Evolutionary conservation across 2,888 invertebrate genomes (phyloP).

Genomic region (Erannis defoliaria): DNA sequence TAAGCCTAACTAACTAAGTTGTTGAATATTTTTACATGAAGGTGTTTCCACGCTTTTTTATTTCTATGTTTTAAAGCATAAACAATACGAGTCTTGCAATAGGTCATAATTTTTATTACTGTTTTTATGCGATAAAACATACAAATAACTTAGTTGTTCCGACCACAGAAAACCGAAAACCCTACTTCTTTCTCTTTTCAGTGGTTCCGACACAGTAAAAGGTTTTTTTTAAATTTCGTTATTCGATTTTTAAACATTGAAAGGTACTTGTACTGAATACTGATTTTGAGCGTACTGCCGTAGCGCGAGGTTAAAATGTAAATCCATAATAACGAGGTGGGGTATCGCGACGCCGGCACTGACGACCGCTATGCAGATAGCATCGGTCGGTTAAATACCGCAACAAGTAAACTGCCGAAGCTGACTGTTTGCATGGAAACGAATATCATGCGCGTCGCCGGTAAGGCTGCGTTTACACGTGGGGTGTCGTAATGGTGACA

Average conservation of each 20-base stretch:
- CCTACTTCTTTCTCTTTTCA: too few species aligned
- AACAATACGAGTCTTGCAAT: too few species aligned
- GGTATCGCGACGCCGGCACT: conserved; percentile 68
- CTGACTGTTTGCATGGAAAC: conserved; percentile 59
- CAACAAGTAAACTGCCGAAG: conserved; percentile 80
- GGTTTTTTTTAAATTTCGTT: not conserved
- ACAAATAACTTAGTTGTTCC: too few species aligned
- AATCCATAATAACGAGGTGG: conserved; percentile 76
- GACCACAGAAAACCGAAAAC: too few species aligned
- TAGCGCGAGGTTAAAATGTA: conserved; percentile 69
- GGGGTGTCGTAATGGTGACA: not conserved
- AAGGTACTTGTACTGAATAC: conserved; percentile 10
- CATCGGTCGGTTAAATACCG: conserved; percentile 78
- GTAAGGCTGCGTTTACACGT: conserved; percentile 16
- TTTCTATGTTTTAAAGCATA: too few species aligned
- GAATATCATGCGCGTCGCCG: conserved; percentile 43
- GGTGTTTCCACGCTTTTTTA: too few species aligned
- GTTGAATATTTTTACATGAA: too few species aligned
- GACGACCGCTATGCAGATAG: conserved; percentile 82
- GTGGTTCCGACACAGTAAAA: too few species aligned
- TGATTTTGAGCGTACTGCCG: conserved; percentile 29
- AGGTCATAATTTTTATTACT: too few species aligned
- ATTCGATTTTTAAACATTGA: not conserved
- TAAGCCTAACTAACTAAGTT: too few species aligned
- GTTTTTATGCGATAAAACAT: too few species aligned